Conservation (phyloP, 2,797 vertebrate genomes). For the Pithecia hirsuta region DNA sequence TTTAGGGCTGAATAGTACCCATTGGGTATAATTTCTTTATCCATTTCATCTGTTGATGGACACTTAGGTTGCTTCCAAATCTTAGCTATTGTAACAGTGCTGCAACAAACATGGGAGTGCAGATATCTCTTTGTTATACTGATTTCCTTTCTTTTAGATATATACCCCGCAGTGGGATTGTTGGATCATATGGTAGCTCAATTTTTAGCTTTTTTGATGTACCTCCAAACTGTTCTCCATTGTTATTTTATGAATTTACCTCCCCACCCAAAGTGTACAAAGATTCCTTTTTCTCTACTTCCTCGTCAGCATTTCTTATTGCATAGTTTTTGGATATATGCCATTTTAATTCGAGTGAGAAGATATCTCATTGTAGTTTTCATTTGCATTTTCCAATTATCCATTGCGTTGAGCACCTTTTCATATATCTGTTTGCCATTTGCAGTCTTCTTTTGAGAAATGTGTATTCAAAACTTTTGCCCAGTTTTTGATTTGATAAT, state of each 20-base stretch:
- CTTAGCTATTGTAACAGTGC: background rate
- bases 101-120: background rate
- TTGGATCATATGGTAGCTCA: background rate
- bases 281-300: background rate
- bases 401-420: accelerated
- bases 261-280: background rate
- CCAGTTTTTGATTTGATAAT: background rate
- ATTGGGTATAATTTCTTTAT: background rate
- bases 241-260: background rate
- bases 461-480: background rate
- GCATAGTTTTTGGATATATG: background rate
- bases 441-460: background rate
- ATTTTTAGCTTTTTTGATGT: background rate
- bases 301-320: background rate
- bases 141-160: background rate
- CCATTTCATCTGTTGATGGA: background rate
- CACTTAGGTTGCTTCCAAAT: background rate
- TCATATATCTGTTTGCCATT: background rate
- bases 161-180: background rate
- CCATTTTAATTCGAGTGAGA: background rate
- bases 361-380: background rate
- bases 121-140: background rate
- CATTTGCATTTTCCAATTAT: background rate
- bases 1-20: background rate
- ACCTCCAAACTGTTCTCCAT: background rate